A percentile compares a stretch with the other conserved stretches of the same genome.
Evolutionary conservation across 2,113 vertebrate species (phyloP).

Genomic region (Gracilinanus agilis): DNA sequence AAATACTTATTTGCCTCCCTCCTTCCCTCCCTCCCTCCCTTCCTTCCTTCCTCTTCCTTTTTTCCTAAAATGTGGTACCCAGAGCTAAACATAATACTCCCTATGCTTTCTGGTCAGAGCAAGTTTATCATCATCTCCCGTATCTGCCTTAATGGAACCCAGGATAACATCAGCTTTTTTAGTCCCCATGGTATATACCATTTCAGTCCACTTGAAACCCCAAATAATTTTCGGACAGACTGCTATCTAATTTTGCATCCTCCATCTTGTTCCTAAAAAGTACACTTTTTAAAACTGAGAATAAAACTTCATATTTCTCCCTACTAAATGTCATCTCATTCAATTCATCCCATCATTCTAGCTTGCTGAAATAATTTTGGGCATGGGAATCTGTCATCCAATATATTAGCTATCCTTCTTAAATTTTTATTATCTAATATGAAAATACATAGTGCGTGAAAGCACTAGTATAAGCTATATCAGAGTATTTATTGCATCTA

Average conservation of each 20-base stretch:
- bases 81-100: background rate
- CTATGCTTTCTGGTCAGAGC: background rate
- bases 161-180: background rate
- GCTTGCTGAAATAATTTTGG: background rate
- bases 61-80: background rate
- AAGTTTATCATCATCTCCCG: background rate
- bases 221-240: background rate
- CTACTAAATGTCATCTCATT: background rate
- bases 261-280: background rate
- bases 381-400: background rate
- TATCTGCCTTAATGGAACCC: background rate
- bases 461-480: too few species aligned
- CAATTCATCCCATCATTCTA: background rate
- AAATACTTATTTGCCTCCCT: too few species aligned
- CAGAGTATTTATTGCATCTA: too few species aligned
- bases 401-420: background rate
- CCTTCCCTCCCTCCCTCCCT: background rate
- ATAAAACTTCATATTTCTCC: background rate
- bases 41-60: background rate
- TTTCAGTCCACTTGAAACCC: background rate
- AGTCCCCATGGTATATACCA: background rate
- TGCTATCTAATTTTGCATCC: background rate
- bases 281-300: background rate
- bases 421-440: background rate
- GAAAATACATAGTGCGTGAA: too few species aligned